A percentile compares a stretch with the other conserved stretches of the same genome.
Conservation (phyloP, 2,888 invertebrate species). For the Ischnus inquisitorius region DNA sequence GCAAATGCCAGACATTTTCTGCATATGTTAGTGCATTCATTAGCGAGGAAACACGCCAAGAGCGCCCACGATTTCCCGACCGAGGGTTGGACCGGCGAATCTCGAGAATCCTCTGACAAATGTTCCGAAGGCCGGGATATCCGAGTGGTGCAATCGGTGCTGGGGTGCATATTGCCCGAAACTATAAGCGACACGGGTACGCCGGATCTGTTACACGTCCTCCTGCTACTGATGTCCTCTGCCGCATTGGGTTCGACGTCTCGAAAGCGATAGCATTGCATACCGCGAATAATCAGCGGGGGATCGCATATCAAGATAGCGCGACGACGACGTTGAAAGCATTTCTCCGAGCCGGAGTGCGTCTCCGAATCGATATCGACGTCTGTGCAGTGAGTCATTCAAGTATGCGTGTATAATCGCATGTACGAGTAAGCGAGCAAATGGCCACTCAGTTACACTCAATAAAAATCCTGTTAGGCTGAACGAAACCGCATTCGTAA, state of each 20-base stretch:
- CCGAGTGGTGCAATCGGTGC: background rate
- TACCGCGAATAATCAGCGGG: slow-evolving; percentile 30
- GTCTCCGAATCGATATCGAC: background rate
- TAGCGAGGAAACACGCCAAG: background rate
- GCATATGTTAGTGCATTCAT: slow-evolving; percentile 2
- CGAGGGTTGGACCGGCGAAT: background rate
- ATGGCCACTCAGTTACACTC: background rate
- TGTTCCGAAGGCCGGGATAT: background rate
- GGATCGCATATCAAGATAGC: background rate
- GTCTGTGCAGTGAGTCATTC: background rate
- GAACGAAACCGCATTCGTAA: too few species aligned
- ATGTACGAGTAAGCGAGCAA: background rate
- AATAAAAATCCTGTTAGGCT: too few species aligned
- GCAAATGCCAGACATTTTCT: background rate
- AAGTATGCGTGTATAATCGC: background rate
- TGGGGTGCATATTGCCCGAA: background rate
- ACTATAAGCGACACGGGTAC: slow-evolving; percentile 6
- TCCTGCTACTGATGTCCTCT: background rate
- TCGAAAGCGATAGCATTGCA: slow-evolving; percentile 9
- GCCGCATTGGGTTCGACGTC: background rate
- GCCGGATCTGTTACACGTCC: background rate
- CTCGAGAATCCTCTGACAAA: background rate
- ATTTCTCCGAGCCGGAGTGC: background rate
- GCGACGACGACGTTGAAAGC: slow-evolving; percentile 24
- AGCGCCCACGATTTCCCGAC: background rate